phyloP scores from a whole-genome alignment of 2,797 vertebrate species.

The Hephaestus fuliginosus region DNA sequence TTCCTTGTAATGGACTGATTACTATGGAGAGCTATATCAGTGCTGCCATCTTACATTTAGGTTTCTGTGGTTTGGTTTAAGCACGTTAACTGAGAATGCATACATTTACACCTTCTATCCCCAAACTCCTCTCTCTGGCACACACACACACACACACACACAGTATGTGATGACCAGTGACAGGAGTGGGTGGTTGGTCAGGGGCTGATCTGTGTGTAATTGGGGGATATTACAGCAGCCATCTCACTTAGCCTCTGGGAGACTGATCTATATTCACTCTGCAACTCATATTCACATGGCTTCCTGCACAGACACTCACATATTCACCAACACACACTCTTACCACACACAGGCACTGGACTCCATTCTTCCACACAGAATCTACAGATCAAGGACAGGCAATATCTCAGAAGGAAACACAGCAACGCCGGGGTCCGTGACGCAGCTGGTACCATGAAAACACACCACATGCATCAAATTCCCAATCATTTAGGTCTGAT shows the following conservation, averaged over 20 bases:
- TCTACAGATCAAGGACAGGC: slow-evolving; percentile 17
- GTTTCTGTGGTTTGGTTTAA: slow-evolving; percentile 42
- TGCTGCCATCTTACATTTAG: slow-evolving; percentile 68
- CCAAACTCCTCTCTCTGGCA: slow-evolving; percentile 45
- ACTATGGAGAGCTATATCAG: slow-evolving; percentile 52
- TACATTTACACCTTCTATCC: slow-evolving; percentile 52
- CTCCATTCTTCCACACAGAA: slow-evolving; percentile 29
- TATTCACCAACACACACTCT: slow-evolving; percentile 11
- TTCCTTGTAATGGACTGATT: slow-evolving; percentile 42
- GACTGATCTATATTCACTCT: slow-evolving; percentile 82
- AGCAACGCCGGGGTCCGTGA: neutral
- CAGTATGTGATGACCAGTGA: slow-evolving; percentile 74
- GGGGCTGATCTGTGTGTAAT: slow-evolving; percentile 84
- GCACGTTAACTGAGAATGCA: slow-evolving; percentile 53
- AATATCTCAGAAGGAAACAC: slow-evolving; percentile 9
- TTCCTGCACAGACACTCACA: slow-evolving; percentile 34
- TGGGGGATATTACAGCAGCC: slow-evolving; percentile 85
- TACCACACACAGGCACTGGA: slow-evolving; percentile 20
- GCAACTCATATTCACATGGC: slow-evolving; percentile 75
- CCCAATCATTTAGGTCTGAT: neutral
- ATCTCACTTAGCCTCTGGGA: slow-evolving; percentile 85
- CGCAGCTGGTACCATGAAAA: slow-evolving; percentile 5
- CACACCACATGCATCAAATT: neutral
- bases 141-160: slow-evolving; percentile 35
- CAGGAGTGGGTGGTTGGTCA: slow-evolving; percentile 78